Evolutionary conservation across 2,888 invertebrate species (phyloP), one percentile per base, ranked within the genome.

Genomic region (Eupithecia exiguata): DNA sequence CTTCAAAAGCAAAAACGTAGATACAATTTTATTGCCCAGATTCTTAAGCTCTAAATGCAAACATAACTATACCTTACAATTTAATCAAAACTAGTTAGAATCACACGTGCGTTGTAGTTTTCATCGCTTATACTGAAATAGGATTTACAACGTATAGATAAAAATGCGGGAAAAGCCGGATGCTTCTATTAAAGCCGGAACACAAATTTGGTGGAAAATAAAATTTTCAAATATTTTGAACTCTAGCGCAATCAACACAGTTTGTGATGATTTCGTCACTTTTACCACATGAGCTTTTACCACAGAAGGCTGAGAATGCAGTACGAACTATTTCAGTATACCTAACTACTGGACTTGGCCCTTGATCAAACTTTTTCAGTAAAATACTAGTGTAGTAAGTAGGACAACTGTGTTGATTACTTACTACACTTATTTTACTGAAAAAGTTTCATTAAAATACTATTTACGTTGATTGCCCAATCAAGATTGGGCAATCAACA

Each of bases 41-140:
- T 75, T 58, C 49, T 68, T 69, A 30, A 66, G 30, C 62, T 63
- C 65, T 43, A 16, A 18, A 69, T 63, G 71, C 74, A 76, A 75
- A 77, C 71, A 71, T 61, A 77, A 49, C 49, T 58, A 71, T 70
- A 73, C 58, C n/a, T 7, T 62, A 61, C 70, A 70, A 69, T 72
- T 75, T 74, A 73, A 77, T 80, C 77, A 67, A 76, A 74, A 67
- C 70, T 25, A 69, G 72, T 61, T 35, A 58, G 69, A 74, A 78
- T 77, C 77, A 76, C 79, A 77, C 53, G 63, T 74, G 74, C 75
- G 74, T 74, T 74, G 70, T 77, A 71, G 74, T 80, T 80, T 78
- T 80, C 80, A 78, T 75, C 80, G 70, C 76, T 61, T 68, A 73
- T 74, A 75, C 70, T 30, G 71, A 80, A 80, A 78, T 75, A 78